These are phyloP conservation scores for Lamellibrachia satsuma DNA, from an alignment of 2,888 invertebrate genomes.

Conservation along the genomic window DNA sequence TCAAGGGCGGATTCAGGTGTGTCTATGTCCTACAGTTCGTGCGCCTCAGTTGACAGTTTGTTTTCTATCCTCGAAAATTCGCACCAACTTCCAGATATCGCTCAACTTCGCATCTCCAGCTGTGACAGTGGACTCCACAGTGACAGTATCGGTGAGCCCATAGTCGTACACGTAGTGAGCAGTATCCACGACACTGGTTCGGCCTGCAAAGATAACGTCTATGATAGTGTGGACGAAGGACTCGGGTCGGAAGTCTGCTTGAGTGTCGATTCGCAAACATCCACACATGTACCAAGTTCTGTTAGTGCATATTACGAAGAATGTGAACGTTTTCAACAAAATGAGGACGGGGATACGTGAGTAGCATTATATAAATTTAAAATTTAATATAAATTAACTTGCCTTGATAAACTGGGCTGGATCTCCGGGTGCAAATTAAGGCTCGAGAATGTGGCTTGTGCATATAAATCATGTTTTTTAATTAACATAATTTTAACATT, in stretches of 20 bases:
- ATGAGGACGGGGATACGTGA: conserved; percentile 10
- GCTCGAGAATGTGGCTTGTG: too few relatives aligned
- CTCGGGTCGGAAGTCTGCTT: neutral
- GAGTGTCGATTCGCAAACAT: neutral
- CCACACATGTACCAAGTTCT: neutral
- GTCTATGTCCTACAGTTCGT: neutral
- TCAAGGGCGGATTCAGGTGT: neutral
- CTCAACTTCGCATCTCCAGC: neutral
- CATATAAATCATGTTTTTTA: too few relatives aligned
- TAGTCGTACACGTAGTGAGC: neutral
- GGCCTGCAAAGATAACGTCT: neutral
- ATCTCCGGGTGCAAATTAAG: too few relatives aligned
- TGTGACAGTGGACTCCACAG: neutral
- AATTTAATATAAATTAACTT: too few relatives aligned
- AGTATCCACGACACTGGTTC: neutral
- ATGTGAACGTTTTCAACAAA: neutral
- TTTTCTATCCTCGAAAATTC: neutral
- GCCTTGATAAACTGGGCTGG: too few relatives aligned
- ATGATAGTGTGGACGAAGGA: conserved; percentile 2
- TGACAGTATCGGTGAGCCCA: neutral
- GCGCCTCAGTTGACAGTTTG: neutral
- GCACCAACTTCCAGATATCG: neutral
- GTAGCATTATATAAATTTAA: neutral
- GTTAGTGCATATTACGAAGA: neutral
- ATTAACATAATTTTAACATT: too few relatives aligned